These are phyloP conservation scores for Archilochus colubris DNA, from an alignment of 2,113 vertebrate species.

Conservation along the genomic window DNA sequence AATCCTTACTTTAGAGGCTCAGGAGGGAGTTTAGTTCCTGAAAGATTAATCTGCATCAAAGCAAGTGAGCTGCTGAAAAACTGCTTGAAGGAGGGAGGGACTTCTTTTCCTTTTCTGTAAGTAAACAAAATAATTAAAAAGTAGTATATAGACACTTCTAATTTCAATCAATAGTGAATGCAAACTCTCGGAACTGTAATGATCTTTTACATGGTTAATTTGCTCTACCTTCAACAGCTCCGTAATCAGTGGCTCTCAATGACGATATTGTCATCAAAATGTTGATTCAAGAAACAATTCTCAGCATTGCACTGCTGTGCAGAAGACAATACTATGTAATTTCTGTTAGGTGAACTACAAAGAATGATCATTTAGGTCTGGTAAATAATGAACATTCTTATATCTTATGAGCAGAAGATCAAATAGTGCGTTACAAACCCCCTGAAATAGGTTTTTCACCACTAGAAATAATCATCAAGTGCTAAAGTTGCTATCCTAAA, in stretches of 20 bases:
- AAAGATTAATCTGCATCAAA: constrained; percentile 90
- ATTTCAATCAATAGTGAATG: not conserved
- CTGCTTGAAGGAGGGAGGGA: constrained; percentile 93
- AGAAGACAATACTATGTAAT: not conserved
- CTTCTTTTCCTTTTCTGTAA: constrained; percentile 93
- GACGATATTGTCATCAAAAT: constrained; percentile 30
- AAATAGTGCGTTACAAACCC: not conserved
- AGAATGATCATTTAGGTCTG: not conserved
- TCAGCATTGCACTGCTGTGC: not conserved
- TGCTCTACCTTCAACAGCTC: not conserved
- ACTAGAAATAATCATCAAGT: not conserved
- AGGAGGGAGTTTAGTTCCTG: constrained; percentile 93
- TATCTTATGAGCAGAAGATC: not conserved
- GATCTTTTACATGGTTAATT: constrained; percentile 18
- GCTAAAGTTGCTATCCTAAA: not conserved
- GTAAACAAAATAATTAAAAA: constrained; percentile 12
- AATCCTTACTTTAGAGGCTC: constrained; percentile 93
- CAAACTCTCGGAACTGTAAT: not conserved
- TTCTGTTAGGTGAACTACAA: not conserved
- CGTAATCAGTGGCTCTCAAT: constrained; percentile 36
- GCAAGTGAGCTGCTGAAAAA: constrained; percentile 94
- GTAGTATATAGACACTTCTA: not conserved
- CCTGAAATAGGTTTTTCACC: not conserved
- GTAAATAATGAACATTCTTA: not conserved
- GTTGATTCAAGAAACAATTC: constrained; percentile 43